Percentiles rank a stretch among this genome's conserved stretches.
These are phyloP conservation scores for Apocheima hispidaria DNA, from an alignment of 2,888 invertebrate species.

Conservation along the genomic window DNA sequence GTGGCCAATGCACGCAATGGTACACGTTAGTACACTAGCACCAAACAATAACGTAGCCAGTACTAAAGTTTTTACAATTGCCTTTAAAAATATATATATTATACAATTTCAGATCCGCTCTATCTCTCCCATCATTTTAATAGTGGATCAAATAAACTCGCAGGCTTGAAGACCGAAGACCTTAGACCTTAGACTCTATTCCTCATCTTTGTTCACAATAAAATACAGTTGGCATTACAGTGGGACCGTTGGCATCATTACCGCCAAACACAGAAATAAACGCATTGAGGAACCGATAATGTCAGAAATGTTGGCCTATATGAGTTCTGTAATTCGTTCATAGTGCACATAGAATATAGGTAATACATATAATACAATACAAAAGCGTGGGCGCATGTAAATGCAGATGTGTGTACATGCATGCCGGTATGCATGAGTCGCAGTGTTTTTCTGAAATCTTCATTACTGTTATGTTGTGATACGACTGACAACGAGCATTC, in stretches of 20 bases:
- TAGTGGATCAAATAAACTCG: neutral
- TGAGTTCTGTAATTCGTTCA: neutral
- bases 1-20: slow-evolving; percentile 53
- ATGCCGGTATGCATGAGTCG: slow-evolving; percentile 2
- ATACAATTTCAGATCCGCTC: too few species aligned
- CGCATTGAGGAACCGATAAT: neutral
- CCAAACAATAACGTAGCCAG: slow-evolving; percentile 16
- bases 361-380: slow-evolving; percentile 7
- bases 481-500: slow-evolving; percentile 45
- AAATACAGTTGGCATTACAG: neutral
- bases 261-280: neutral
- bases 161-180: too few species aligned
- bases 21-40: slow-evolving; percentile 32
- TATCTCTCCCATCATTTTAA: neutral
- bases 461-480: slow-evolving; percentile 26
- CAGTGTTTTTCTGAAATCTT: slow-evolving; percentile 17
- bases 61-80: slow-evolving; percentile 5
- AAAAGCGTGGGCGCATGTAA: slow-evolving; percentile 11
- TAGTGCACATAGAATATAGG: slow-evolving; percentile 1
- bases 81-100: slow-evolving; percentile 2
- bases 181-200: too few species aligned
- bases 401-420: slow-evolving; percentile 12
- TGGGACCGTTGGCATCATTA: neutral
- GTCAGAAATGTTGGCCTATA: neutral
- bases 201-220: neutral